Evolutionary conservation across 2,113 vertebrate genomes (phyloP), one percentile per base, ranked within the genome.

Genomic region (Bostrychus sinensis): DNA sequence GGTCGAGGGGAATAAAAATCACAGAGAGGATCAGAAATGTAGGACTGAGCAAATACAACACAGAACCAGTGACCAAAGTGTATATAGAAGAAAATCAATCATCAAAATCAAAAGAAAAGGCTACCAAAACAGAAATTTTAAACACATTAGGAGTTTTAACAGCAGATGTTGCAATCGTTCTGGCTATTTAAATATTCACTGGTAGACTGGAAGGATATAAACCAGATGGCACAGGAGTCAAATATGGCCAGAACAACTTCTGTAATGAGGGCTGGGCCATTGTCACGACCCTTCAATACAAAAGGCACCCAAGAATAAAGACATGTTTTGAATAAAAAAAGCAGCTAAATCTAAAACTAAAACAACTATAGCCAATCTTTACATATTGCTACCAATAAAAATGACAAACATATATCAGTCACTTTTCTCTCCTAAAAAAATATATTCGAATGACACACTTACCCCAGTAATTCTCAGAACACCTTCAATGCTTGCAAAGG

Each of bases 401-500:
- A 42, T 7, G 16, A 17, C n/a, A 42, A 45, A 20, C 11, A 45
- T 11, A 10, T 20, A 10, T 3, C 8, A 20, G 17, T 2, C 41
- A 19, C 7, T 9, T 48, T 14, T 53, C n/a, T 28, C 5, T 25
- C 12, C 10, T 39, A 8, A 39, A 10, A 6, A 38, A n/a, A n/a
- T 45, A 32, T 8, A 2, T 48, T 14, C 5, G 3, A 23, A 22
- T 53, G 36, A 61, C 30, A 14, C 16, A 42, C 90, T 94, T 91
- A 96, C 94, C 93, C 93, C 94, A 34, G 91, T 89, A 61, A 96
- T 92, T 89, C 94, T 91, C 81, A 95, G 89, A 54, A 94, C 76
- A 17, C 94, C 94, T 86, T 95, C 94, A 17, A 94, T 59, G 22
- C 92, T 90, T 2, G 94, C 94, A 46, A 94, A 95, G 75, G 89